Conservation (phyloP, 2,113 vertebrate genomes). For the Cervus canadensis region DNA sequence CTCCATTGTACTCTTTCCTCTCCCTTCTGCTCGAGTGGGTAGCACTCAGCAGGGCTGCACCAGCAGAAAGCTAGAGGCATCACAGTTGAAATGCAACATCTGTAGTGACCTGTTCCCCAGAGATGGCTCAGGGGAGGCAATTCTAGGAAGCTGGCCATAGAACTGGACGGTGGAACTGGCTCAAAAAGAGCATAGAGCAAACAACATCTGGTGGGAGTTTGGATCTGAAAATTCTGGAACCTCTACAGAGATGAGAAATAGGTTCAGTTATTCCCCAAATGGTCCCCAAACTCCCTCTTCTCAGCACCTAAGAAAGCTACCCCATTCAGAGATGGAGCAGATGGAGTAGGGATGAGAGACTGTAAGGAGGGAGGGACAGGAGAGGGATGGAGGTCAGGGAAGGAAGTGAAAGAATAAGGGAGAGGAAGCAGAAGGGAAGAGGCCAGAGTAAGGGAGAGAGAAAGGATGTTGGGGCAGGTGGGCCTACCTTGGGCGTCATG, state of each 20-base stretch:
- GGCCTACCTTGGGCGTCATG: constrained; percentile 94
- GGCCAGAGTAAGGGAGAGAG: background rate
- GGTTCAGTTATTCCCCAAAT: background rate
- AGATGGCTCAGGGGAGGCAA: background rate
- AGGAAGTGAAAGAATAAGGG: background rate
- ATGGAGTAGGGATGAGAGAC: background rate
- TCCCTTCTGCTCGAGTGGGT: background rate
- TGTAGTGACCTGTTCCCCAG: background rate
- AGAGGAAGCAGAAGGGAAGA: background rate
- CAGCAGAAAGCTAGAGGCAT: background rate
- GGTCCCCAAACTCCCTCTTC: background rate
- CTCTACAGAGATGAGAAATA: background rate
- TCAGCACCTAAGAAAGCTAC: background rate
- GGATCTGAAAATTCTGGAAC: background rate
- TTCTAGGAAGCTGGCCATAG: background rate
- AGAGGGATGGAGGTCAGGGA: background rate
- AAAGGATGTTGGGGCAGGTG: background rate
- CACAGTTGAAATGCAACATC: background rate
- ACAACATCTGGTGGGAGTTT: too few species aligned
- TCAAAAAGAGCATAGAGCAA: background rate
- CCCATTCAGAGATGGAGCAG: background rate
- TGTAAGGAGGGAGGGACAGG: background rate
- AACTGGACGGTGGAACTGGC: background rate
- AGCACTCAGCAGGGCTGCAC: background rate
- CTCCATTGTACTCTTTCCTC: background rate